A percentile compares a stretch with the other conserved stretches of the same genome.
These are phyloP conservation scores for Drosophila burlai DNA, from an alignment of 1,140 invertebrate species.

Conservation along the genomic window DNA sequence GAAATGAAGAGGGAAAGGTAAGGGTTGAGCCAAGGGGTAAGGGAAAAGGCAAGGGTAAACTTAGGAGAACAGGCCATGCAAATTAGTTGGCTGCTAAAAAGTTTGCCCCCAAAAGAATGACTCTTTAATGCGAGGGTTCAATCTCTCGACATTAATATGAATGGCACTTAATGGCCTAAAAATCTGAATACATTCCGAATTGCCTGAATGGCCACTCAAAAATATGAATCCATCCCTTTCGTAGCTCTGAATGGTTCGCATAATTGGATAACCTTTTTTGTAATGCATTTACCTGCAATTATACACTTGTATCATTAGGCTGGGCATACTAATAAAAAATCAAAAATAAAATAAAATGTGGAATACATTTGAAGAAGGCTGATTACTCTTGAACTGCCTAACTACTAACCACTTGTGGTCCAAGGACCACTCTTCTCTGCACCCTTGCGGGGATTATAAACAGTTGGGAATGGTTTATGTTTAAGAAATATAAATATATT, in stretches of 20 bases:
- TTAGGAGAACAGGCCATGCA: conserved; percentile 14
- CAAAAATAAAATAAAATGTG: conserved; percentile 9
- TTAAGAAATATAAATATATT: not conserved
- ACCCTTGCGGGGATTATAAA: not conserved
- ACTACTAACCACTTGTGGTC: conserved; percentile 3
- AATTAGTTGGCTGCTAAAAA: conserved; percentile 40
- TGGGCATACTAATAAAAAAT: not conserved
- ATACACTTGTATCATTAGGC: conserved; percentile 32
- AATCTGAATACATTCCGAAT: conserved; percentile 43
- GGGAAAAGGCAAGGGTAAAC: not conserved
- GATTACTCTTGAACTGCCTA: conserved; percentile 5
- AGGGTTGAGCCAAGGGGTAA: not conserved
- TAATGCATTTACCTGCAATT: conserved; percentile 34
- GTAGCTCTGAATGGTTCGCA: conserved; percentile 17
- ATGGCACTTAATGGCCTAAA: conserved; percentile 40
- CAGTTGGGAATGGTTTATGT: not conserved
- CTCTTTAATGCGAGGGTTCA: conserved; percentile 33
- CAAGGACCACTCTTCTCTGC: not conserved
- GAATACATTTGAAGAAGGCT: conserved; percentile 10
- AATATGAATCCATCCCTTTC: conserved; percentile 18
- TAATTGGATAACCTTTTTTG: conserved; percentile 30
- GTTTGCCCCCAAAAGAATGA: conserved; percentile 19
- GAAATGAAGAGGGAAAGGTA: conserved; percentile 15
- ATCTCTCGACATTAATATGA: conserved; percentile 24
- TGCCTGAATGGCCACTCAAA: conserved; percentile 26